Evolutionary conservation across 1,140 invertebrate species (phyloP).

Genomic region (Drosophila eugracilis): DNA sequence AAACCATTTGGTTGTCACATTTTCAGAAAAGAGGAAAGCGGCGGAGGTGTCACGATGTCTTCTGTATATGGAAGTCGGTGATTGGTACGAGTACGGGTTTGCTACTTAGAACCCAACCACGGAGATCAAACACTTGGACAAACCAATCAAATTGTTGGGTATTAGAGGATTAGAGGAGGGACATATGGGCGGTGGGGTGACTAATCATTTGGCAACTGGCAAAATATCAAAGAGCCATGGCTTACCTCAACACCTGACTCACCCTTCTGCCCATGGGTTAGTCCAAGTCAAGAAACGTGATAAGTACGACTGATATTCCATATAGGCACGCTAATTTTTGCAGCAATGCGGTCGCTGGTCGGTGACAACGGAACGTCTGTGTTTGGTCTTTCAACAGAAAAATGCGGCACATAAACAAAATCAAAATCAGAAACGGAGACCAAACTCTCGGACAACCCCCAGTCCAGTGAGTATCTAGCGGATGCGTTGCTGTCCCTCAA

Average conservation of each 20-base stretch:
- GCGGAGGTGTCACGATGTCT: conserved; percentile 27
- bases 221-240: conserved; percentile 42
- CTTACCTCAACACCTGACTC: conserved; percentile 53
- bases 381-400: conserved; percentile 61
- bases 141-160: conserved; percentile 33
- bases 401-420: conserved; percentile 53
- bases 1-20: conserved; percentile 47
- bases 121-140: conserved; percentile 25
- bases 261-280: conserved; percentile 10
- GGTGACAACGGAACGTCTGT: conserved; percentile 47
- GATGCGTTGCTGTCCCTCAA: conserved; percentile 67
- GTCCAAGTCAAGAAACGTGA: conserved; percentile 37
- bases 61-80: conserved; percentile 55
- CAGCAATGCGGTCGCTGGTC: conserved; percentile 64
- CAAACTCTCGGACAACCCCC: conserved; percentile 3
- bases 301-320: conserved; percentile 39
- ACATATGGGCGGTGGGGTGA: conserved; percentile 62
- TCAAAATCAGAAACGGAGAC: conserved; percentile 19
- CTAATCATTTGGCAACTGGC: conserved; percentile 56
- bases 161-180: conserved; percentile 26
- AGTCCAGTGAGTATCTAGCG: conserved; percentile 44
- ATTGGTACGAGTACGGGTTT: conserved; percentile 58
- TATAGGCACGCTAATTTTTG: conserved; percentile 54
- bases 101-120: conserved; percentile 41
- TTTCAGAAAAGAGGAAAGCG: neutral